phyloP scores from a whole-genome alignment of 2,888 invertebrate genomes.

The Pomacea canaliculata region DNA sequence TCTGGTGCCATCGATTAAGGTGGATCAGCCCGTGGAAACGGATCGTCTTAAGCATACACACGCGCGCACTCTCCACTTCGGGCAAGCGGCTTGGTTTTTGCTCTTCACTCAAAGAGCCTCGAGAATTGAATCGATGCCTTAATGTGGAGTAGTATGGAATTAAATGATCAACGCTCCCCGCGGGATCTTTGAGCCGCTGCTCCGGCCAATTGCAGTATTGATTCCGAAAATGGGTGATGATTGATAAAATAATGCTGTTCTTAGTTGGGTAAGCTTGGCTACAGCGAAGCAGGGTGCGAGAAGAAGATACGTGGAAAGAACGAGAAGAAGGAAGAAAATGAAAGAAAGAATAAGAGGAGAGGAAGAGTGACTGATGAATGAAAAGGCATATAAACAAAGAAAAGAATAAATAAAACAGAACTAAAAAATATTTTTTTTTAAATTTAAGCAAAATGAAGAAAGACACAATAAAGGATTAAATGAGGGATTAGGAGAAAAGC shows the following conservation, averaged over 20 bases:
- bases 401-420: too few species aligned
- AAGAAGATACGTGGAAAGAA: neutral
- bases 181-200: neutral
- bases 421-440: too few species aligned
- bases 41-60: conserved; percentile 7
- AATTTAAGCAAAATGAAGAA: too few species aligned
- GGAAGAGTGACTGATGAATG: too few species aligned
- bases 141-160: conserved; percentile 3
- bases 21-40: conserved; percentile 4
- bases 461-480: too few species aligned
- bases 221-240: too few species aligned
- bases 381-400: too few species aligned
- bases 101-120: neutral
- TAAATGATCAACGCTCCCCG: neutral
- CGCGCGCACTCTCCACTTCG: neutral
- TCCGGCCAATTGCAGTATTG: conserved; percentile 3
- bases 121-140: neutral
- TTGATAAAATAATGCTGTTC: too few species aligned
- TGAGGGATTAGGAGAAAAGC: too few species aligned
- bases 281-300: too few species aligned
- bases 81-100: conserved; percentile 1
- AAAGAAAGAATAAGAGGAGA: too few species aligned
- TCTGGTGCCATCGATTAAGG: conserved; percentile 8
- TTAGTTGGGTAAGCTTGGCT: too few species aligned
- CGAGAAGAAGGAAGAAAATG: neutral